Conservation (phyloP, 2,797 vertebrate species). For the Sylvia borin region DNA sequence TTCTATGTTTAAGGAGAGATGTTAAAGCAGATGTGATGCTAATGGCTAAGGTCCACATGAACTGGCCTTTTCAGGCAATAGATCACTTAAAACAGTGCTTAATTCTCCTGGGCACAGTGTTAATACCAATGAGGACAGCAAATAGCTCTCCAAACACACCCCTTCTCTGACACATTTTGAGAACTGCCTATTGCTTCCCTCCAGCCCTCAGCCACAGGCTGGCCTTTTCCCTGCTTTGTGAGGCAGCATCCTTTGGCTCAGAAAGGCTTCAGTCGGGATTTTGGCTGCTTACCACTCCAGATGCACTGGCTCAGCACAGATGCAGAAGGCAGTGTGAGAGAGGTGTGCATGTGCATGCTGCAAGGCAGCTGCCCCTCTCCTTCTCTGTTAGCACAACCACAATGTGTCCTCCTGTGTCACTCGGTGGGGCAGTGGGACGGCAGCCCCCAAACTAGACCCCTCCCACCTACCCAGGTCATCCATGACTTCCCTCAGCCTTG, state of each 20-base stretch:
- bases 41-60: neutral
- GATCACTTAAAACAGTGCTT: neutral
- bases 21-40: neutral
- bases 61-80: neutral
- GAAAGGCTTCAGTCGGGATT: neutral
- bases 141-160: neutral
- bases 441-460: neutral
- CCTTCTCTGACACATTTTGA: neutral
- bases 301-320: neutral
- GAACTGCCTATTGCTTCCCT: neutral
- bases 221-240: neutral
- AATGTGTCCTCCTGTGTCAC: rapidly evolving
- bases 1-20: neutral
- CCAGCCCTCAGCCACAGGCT: neutral
- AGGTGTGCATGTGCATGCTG: neutral
- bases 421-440: neutral
- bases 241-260: neutral
- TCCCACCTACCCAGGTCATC: neutral
- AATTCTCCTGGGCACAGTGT: neutral
- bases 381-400: neutral
- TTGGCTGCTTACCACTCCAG: neutral
- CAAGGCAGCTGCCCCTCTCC: neutral
- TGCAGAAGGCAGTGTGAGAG: neutral
- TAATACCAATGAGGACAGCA: neutral
- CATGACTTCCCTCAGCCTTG: neutral